Evolutionary conservation across 2,888 invertebrate species (phyloP), one percentile per base, ranked within the genome.

Genomic region (Yponomeuta evonymella): DNA sequence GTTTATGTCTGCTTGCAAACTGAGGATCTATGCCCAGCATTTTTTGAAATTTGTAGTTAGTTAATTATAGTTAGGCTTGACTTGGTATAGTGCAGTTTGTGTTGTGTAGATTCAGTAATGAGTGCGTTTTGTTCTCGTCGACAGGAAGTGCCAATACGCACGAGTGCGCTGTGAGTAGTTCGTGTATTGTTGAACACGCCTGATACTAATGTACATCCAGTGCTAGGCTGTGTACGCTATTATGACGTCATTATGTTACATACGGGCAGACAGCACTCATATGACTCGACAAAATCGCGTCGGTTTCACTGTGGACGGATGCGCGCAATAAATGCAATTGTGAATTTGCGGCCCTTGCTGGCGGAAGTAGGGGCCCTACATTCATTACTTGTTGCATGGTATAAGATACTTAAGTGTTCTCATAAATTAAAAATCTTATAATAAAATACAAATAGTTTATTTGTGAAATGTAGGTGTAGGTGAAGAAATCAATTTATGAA

Each of bases 291-390:
- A 58, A 58, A 12, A 58, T 58, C 15, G 51, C 51, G 51, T 15
- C 15, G 3, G 51, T 12, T 58, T 15, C 15, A 5, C 15, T 3
- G 15, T 58, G 51, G 51, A 58, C 12, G 51, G 51, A 58, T 58
- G 51, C 15, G 51, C 15, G 51, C 15, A 58, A 58, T 58, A 58
- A 58, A 58, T 58, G 51, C 12, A 58, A 58, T 58, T 58, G 51
- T 58, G 51, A 58, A 58, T 12, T 58, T n/a, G 48, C 29, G n/a
- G 48, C 4, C 15, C 51, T 10, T 9, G 33, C 3, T 43, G 51
- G n/a, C 48, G 70, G 70, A 67, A 69, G 63, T 66, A 66, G 70
- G 43, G 69, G 72, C 66, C 70, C 51, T 15, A 58, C 8, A 58
- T 58, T 58, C 15, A 12, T 58, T 3, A 58, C 5, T 58, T 12